A percentile compares a stretch with the other conserved stretches of the same genome.
phyloP scores from a whole-genome alignment of 2,888 invertebrate genomes.

The Caenorhabditis doughertyi region DNA sequence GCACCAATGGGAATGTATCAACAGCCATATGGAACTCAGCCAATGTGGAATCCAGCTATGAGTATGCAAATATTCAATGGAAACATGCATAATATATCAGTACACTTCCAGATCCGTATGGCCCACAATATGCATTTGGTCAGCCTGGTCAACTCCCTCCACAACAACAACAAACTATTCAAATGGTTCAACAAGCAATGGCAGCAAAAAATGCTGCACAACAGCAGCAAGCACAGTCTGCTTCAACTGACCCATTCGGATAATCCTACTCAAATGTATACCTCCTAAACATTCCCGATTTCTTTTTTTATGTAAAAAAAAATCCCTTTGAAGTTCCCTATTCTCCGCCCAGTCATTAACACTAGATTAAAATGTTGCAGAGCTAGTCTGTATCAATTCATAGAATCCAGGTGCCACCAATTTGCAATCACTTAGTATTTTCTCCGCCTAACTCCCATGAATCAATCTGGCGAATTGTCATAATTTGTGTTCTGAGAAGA shows the following conservation, averaged over 20 bases:
- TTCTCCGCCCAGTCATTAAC: background rate
- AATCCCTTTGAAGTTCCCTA: background rate
- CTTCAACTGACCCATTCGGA: constrained; percentile 56
- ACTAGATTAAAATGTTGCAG: background rate
- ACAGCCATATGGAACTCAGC: constrained; percentile 47
- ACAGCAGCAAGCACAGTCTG: constrained; percentile 56
- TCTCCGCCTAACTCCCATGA: background rate
- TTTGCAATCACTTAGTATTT: constrained; percentile 44
- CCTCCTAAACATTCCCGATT: constrained; percentile 24
- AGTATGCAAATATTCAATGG: background rate
- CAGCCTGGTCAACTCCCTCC: constrained; percentile 43
- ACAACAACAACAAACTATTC: constrained; percentile 60
- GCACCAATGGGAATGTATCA: constrained; percentile 60
- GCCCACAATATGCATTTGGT: constrained; percentile 33
- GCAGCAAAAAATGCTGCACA: constrained; percentile 59
- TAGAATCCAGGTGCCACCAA: constrained; percentile 38
- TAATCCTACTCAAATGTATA: constrained; percentile 29
- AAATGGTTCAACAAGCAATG: constrained; percentile 57
- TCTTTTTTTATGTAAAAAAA: constrained; percentile 28
- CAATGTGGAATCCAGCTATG: constrained; percentile 61
- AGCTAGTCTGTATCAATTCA: constrained; percentile 11
- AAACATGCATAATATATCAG: background rate
- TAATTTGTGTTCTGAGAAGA: constrained; percentile 40
- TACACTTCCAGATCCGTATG: constrained; percentile 33
- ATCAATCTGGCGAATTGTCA: constrained; percentile 10